Evolutionary conservation across 2,113 vertebrate species (phyloP).

Genomic region (Thunnus maccoyii): DNA sequence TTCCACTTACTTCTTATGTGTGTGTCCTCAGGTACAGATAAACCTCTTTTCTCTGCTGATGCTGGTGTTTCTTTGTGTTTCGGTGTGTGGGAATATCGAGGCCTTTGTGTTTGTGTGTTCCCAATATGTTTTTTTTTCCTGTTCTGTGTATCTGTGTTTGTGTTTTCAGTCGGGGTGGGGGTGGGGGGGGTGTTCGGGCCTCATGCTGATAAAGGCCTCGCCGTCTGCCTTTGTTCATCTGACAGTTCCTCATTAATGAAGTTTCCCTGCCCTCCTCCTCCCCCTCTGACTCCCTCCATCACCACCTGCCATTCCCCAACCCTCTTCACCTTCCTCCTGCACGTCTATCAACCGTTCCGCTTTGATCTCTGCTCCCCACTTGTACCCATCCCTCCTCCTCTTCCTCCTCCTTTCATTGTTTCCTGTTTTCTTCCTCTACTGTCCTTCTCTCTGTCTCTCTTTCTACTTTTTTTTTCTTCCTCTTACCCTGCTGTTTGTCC

Average conservation of each 20-base stretch:
- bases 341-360: constrained; percentile 12
- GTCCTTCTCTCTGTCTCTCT: not conserved
- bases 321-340: constrained; percentile 7
- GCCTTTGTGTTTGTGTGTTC: constrained; percentile 7
- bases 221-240: constrained; percentile 63
- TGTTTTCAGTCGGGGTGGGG: constrained; percentile 20
- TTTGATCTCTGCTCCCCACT: constrained; percentile 50
- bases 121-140: not conserved
- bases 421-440: not conserved
- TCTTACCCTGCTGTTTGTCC: no score
- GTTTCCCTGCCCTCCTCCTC: constrained; percentile 25
- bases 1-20: no score
- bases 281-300: constrained; percentile 16
- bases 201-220: constrained; percentile 59
- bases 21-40: not conserved
- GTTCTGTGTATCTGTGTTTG: not conserved
- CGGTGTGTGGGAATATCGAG: not conserved
- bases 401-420: not conserved
- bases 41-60: not conserved
- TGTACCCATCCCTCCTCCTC: not conserved
- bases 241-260: constrained; percentile 72
- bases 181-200: constrained; percentile 35
- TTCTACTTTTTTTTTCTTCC: not conserved
- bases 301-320: constrained; percentile 26
- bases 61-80: constrained; percentile 2